Base-by-base conservation (phyloP, 2,888 invertebrate genomes). In the Apotomis betuletana region DNA sequence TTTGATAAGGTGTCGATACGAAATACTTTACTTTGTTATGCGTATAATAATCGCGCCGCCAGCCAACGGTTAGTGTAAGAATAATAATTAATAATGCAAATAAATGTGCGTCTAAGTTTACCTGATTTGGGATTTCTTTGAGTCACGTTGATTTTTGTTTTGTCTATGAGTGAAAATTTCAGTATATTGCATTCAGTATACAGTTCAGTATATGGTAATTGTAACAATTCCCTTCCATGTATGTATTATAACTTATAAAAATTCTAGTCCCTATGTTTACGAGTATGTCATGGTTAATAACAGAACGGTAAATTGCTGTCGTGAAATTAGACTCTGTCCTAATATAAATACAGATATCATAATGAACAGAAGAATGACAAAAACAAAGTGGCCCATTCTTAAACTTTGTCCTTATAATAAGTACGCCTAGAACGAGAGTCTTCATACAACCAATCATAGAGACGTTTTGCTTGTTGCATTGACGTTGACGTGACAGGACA, bases 101-200 rank as follows among this genome's bases (percentile, higher is more conserved):
- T 67, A 67, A 67, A 71, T 57, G 67, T 71, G 61, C 71, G 57
- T 67, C 63, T 58, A 55, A 15, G 0, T 38, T 41, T 41, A 57
- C 41, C 55, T 61, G 10, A 62, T 46, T 27, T 57, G 38, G 54
- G 27, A 57, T 67, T 61, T 46, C 2, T 65, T 61, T 67, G 61
- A 57, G 70, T 67, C 61, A 61, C 49, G 55, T 70, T 52, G 13
- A 41, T 41, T 5, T 67, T 57, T 9, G 41, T 5, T 59, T 70
- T 64, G 55, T 44, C 46, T 12, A 15, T 27, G 44, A 52, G 44
- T 12, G 46, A 65, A 27, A 13, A 12, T 61, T 38, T 36, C 38
- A 64, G 12, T 27, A 27, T 27, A 27, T 27, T 27, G 27, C 2
- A 27, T 27, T 27, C 27, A 27, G 27, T 27, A 27, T 27, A 27